phyloP scores from a whole-genome alignment of 2,797 vertebrate species.

The Phataginus tetradactyla region DNA sequence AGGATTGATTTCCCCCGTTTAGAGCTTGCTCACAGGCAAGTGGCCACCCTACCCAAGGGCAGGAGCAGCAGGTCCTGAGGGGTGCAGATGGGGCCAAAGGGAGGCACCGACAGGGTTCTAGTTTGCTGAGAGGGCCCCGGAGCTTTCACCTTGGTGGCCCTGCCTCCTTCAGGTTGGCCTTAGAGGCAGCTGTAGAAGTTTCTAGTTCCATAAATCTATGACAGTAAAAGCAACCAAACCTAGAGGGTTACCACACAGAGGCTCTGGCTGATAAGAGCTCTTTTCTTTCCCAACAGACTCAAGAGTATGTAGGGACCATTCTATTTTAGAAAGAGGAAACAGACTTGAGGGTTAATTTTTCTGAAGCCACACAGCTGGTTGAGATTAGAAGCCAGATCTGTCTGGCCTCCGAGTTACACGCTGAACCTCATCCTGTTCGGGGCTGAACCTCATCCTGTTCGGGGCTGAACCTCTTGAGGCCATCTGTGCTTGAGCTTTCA shows the following conservation, averaged over 20 bases:
- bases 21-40: background rate
- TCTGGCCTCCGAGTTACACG: background rate
- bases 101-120: background rate
- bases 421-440: rapidly evolving
- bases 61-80: background rate
- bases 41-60: background rate
- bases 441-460: rapidly evolving
- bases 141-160: background rate
- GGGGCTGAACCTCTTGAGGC: background rate
- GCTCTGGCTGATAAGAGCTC: background rate
- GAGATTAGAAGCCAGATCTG: background rate
- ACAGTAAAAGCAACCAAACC: too few relatives aligned
- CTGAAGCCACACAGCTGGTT: background rate
- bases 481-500: rapidly evolving
- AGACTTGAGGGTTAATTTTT: background rate
- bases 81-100: background rate
- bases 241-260: background rate
- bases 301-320: background rate
- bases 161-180: background rate
- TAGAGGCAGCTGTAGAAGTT: background rate
- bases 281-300: background rate
- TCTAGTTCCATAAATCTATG: background rate
- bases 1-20: background rate
- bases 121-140: background rate
- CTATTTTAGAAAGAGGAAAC: conserved; percentile 31